phyloP scores from a whole-genome alignment of 2,113 vertebrate genomes.

The Eulemur rufifrons region DNA sequence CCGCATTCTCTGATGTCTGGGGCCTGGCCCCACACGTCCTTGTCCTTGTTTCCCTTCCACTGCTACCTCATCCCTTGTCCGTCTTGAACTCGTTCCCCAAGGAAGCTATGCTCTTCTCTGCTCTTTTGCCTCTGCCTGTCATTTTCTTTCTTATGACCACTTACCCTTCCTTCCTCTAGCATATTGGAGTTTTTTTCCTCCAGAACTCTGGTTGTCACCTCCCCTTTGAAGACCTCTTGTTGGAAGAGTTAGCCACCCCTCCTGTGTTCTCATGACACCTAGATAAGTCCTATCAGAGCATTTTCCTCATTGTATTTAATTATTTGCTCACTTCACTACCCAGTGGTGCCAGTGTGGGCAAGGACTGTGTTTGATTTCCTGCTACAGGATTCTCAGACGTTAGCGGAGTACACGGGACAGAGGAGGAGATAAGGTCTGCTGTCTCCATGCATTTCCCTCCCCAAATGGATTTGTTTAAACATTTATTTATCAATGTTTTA shows the following conservation, averaged over 20 bases:
- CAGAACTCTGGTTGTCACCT: not conserved
- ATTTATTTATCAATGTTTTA: not conserved
- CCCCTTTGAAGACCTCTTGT: not conserved
- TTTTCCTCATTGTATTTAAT: not conserved
- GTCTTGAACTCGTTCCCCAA: not conserved
- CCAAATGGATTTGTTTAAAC: not conserved
- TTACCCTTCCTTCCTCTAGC: not conserved
- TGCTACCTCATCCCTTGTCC: not conserved
- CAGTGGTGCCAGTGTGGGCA: not conserved
- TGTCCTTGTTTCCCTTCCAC: not conserved
- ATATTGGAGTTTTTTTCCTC: not conserved
- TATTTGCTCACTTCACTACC: not conserved
- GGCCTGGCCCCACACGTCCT: not conserved
- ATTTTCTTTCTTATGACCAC: not conserved
- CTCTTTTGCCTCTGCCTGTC: not conserved
- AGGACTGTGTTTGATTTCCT: not conserved
- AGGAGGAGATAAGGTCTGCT: not conserved
- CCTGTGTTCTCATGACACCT: not conserved
- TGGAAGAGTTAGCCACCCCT: not conserved
- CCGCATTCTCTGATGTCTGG: not conserved
- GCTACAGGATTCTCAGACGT: not conserved
- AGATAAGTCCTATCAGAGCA: too few species aligned
- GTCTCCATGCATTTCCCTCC: not conserved
- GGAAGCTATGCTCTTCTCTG: not conserved
- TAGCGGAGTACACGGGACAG: not conserved